Evolutionary conservation across 2,797 vertebrate species (phyloP).

Genomic region (Ptychobarbus kaznakovi): DNA sequence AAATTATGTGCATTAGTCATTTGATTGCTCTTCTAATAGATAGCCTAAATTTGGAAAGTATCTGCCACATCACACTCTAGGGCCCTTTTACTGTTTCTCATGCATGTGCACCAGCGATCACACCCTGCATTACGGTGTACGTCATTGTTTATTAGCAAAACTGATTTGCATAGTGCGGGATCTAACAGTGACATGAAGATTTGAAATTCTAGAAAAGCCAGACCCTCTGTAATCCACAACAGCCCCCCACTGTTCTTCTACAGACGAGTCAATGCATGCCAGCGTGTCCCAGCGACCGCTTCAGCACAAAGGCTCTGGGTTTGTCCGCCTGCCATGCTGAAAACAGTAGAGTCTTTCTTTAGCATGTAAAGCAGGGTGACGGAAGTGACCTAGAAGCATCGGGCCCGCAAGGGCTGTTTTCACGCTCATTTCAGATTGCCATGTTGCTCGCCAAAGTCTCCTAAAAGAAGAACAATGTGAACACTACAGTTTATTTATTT

Average conservation of each 20-base stretch:
- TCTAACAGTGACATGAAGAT: constrained; percentile 67
- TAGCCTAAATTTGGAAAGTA: not conserved
- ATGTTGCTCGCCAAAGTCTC: not conserved
- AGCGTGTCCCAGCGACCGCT: constrained; percentile 55
- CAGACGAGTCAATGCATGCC: constrained; percentile 49
- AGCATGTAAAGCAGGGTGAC: constrained; percentile 60
- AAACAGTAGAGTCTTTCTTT: constrained; percentile 75
- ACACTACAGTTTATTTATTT: not conserved
- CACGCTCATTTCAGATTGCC: constrained; percentile 18
- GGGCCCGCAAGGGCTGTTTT: constrained; percentile 51
- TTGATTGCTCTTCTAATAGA: not conserved
- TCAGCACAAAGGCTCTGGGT: constrained; percentile 62
- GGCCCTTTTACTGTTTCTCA: constrained; percentile 44
- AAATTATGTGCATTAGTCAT: not conserved
- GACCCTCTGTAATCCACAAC: constrained; percentile 44
- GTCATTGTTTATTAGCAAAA: constrained; percentile 54
- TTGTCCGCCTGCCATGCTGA: constrained; percentile 60
- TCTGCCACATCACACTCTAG: constrained; percentile 27
- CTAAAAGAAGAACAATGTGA: not conserved
- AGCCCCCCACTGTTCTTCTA: constrained; percentile 54
- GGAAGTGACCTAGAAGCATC: constrained; percentile 59
- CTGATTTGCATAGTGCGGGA: constrained; percentile 67
- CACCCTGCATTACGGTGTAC: constrained; percentile 57
- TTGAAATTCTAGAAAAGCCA: constrained; percentile 33
- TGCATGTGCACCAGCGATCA: constrained; percentile 58